phyloP scores from a whole-genome alignment of 2,113 vertebrate genomes.

The Arothron firmamentum region DNA sequence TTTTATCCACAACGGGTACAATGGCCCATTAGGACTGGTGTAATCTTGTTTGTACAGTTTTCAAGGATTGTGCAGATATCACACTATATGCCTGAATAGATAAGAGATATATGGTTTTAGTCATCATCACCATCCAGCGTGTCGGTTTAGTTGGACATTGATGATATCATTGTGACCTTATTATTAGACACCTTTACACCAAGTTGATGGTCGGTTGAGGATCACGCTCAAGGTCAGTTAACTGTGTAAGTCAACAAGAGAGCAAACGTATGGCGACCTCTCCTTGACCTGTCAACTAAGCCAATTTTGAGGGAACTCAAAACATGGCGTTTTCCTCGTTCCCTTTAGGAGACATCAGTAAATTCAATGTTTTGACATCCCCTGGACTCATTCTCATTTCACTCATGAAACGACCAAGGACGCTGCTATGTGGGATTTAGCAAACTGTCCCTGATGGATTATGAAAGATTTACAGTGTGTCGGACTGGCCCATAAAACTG shows the following conservation, averaged over 20 bases:
- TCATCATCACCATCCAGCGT: too few relatives aligned
- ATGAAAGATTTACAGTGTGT: constrained; percentile 30
- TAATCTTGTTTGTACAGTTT: background rate
- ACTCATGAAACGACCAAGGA: constrained; percentile 5
- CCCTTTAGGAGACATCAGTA: background rate
- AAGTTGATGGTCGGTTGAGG: too few relatives aligned
- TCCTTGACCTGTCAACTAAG: background rate
- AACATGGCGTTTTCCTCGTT: background rate
- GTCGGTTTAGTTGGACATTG: too few relatives aligned
- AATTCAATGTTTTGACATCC: background rate
- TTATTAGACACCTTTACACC: too few relatives aligned
- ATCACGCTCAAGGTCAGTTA: too few relatives aligned
- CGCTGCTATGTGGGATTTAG: constrained; percentile 1
- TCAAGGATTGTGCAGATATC: background rate
- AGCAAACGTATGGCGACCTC: too few relatives aligned
- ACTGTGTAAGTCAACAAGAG: too few relatives aligned
- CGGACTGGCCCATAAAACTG: background rate
- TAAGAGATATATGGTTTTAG: too few relatives aligned
- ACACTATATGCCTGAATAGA: too few relatives aligned
- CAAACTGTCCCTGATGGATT: constrained; percentile 23
- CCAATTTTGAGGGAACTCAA: constrained; percentile 3
- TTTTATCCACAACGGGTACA: background rate
- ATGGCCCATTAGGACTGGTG: background rate
- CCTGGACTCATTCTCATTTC: constrained; percentile 7
- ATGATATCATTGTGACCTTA: too few relatives aligned